Base-by-base conservation (phyloP, 92 coral and sea anemone species). In the Actinostola sp. region DNA sequence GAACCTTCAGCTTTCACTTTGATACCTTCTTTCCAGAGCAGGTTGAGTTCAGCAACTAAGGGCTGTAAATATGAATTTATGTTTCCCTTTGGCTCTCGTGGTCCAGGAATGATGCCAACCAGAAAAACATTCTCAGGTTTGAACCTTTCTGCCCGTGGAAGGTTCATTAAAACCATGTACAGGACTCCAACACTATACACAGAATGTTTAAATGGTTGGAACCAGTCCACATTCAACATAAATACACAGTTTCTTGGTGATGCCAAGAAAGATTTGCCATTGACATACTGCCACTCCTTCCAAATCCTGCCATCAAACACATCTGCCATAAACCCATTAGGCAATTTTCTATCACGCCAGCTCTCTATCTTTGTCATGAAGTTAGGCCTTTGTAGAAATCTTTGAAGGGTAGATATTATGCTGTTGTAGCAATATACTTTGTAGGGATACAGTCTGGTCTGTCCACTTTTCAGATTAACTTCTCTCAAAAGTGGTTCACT, bases 291-390 rank as follows among this genome's bases (percentile, higher is more conserved):
- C 74, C 88, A 89, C 25, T 85, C 94, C 17, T 79, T 54, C 89
- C 92, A 90, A 16, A 90, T 56, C 17, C 80, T 74, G 12, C 87
- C 89, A 73, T 88, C 93, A 66, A 51, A 81, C 16, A 89, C 87
- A 81, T 81, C 95, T 2, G 87, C 90, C 25, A 88, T 63, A 36
- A 70, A 75, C 5, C 81, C 74, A 70, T 19, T 33, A 8, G 84
- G 82, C 10, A 59, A 50, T 11, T 88, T 73, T 56, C 88, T 32
- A 10, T 72, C 17, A 27, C 85, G 39, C 95, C 91, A 85, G 16
- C 61, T 16, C 64, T 85, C 86, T 76, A 90, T 85, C 19, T 61
- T 77, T 9, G 48, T 55, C 5, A 61, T 33, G 64, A 82, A 82
- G 16, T 29, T 38, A 39, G 82, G 82, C 21, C 62, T 52, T 28